Percentiles rank a stretch among this genome's conserved stretches.
Conservation (phyloP, 2,113 vertebrate genomes). For the Petaurus breviceps region DNA sequence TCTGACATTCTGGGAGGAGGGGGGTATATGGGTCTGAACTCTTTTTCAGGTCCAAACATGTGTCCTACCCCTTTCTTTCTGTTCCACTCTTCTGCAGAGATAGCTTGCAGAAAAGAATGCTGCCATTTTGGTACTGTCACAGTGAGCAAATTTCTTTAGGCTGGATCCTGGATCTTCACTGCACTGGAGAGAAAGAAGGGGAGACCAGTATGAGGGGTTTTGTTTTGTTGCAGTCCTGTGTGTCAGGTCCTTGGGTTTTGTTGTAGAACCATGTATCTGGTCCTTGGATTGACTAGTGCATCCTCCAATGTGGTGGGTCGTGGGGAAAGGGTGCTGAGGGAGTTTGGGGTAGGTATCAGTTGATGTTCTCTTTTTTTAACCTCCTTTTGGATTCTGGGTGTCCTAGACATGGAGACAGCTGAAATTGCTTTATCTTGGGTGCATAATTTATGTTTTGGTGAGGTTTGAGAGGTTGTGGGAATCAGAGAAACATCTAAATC, state of each 20-base stretch:
- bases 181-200: background rate
- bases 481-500: background rate
- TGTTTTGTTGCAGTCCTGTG: background rate
- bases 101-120: background rate
- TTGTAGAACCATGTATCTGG: background rate
- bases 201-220: background rate
- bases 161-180: background rate
- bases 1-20: background rate
- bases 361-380: background rate
- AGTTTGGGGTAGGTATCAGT: background rate
- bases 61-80: background rate
- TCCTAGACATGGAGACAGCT: background rate
- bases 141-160: background rate
- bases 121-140: background rate
- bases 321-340: background rate
- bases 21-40: background rate
- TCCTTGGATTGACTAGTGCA: background rate
- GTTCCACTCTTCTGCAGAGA: background rate
- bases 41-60: background rate
- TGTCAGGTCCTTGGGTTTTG: background rate
- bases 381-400: background rate
- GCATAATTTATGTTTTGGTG: background rate
- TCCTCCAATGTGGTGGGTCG: background rate
- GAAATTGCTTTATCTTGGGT: background rate
- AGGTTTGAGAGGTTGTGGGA: background rate